Percentiles rank a stretch among this genome's conserved stretches.
Evolutionary conservation across 1,140 invertebrate species (phyloP).

Genomic region (Drosophila tsacasi): DNA sequence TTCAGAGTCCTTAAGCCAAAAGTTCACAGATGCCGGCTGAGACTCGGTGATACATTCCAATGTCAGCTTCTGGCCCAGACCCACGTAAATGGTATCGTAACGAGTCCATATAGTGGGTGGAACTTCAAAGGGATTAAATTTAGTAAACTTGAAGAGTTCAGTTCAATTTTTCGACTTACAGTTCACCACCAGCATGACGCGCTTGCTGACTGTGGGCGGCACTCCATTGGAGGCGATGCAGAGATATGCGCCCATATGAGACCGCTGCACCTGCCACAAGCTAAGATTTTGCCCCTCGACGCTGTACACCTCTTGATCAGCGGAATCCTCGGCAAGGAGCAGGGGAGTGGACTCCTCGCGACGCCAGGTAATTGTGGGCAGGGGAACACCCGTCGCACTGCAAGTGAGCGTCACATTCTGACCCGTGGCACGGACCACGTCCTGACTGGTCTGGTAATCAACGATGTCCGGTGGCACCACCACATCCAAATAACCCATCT

Average conservation of each 20-base stretch:
- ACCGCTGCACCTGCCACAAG: constrained; percentile 80
- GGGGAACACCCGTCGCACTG: constrained; percentile 89
- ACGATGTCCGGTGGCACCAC: constrained; percentile 93
- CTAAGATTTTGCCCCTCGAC: constrained; percentile 85
- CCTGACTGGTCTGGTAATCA: constrained; percentile 91
- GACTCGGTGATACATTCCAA: constrained; percentile 87
- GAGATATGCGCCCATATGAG: constrained; percentile 85
- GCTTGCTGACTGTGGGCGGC: constrained; percentile 92
- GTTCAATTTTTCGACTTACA: constrained; percentile 87
- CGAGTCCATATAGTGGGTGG: constrained; percentile 87
- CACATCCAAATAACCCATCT: constrained; percentile 94
- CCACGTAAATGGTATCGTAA: constrained; percentile 87
- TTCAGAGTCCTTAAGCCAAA: constrained; percentile 86
- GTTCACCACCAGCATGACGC: constrained; percentile 91
- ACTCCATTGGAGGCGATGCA: constrained; percentile 90
- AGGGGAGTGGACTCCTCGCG: constrained; percentile 88
- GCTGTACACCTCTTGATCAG: constrained; percentile 69
- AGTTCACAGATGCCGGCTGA: constrained; percentile 87
- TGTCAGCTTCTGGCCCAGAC: constrained; percentile 87
- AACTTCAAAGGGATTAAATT: constrained; percentile 79
- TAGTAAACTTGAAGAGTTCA: background rate
- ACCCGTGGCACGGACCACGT: constrained; percentile 90
- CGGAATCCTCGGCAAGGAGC: constrained; percentile 49
- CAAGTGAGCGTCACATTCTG: constrained; percentile 91
- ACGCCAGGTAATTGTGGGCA: constrained; percentile 89